Percentiles rank a stretch among this genome's conserved stretches.
phyloP scores from a whole-genome alignment of 2,888 invertebrate species.

The Apamea epomidion region DNA sequence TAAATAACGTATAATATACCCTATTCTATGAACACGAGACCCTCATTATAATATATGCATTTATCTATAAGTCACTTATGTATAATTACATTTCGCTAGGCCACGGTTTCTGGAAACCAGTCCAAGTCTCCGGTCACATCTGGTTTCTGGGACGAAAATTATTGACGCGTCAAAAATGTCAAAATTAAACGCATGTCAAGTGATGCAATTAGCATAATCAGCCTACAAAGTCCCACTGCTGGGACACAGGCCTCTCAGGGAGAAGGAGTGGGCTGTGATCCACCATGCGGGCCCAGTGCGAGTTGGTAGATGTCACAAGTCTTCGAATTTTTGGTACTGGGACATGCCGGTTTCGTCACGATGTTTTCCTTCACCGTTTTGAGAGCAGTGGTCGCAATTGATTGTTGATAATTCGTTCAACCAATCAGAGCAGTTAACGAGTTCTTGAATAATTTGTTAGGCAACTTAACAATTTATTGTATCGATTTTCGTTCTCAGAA shows the following conservation, averaged over 20 bases:
- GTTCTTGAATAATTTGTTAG: background rate
- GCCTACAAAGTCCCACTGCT: too few species aligned
- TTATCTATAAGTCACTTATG: background rate
- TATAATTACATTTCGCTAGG: background rate
- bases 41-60: conserved; percentile 23
- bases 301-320: too few species aligned
- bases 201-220: background rate
- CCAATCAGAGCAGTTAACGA: background rate
- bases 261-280: background rate
- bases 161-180: background rate
- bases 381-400: background rate
- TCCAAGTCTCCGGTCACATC: background rate
- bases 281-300: background rate
- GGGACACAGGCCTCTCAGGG: background rate
- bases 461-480: too few species aligned
- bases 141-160: background rate
- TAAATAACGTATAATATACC: conserved; percentile 10
- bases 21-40: conserved; percentile 56
- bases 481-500: background rate
- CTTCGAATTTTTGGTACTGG: too few species aligned
- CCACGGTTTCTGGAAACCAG: background rate
- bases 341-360: too few species aligned
- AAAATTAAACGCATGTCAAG: background rate
- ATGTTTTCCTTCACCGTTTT: too few species aligned
- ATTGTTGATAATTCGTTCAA: background rate